A percentile compares a stretch with the other conserved stretches of the same genome.
phyloP scores from a whole-genome alignment of 2,113 vertebrate genomes.

The Stictonetta naevosa region DNA sequence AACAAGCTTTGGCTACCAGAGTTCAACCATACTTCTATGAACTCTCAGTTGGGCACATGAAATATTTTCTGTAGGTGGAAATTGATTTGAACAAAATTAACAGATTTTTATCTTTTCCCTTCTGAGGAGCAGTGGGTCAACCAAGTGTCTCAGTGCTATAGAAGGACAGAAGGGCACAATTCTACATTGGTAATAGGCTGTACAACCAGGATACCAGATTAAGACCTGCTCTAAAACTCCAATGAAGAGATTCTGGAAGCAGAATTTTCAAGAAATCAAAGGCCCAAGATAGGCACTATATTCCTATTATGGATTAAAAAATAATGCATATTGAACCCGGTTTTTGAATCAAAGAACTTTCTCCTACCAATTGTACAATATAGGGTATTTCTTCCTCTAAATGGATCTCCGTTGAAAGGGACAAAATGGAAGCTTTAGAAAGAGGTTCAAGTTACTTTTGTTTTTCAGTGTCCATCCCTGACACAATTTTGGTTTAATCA shows the following conservation, averaged over 20 bases:
- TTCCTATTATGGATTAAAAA: neutral
- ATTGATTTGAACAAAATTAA: neutral
- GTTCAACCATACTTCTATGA: neutral
- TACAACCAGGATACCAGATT: neutral
- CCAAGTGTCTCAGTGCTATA: neutral
- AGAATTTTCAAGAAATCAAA: neutral
- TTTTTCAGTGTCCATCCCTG: neutral
- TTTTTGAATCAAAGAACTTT: neutral
- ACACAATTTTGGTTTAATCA: neutral
- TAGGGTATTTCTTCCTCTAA: neutral
- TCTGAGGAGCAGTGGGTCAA: neutral
- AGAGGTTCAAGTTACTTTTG: neutral
- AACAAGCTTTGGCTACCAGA: neutral
- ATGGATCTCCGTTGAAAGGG: neutral
- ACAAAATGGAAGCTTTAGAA: neutral
- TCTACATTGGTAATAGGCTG: neutral
- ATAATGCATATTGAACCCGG: neutral
- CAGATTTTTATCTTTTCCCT: neutral
- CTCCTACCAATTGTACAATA: neutral
- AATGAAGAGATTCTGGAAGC: neutral
- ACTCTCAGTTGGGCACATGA: neutral
- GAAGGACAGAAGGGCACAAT: neutral
- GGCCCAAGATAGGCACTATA: neutral
- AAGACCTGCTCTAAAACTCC: neutral
- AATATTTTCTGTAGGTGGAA: neutral